Percentiles rank a stretch among this genome's conserved stretches.
Evolutionary conservation across 2,113 vertebrate species (phyloP).

Genomic region (Vulpes lagopus): DNA sequence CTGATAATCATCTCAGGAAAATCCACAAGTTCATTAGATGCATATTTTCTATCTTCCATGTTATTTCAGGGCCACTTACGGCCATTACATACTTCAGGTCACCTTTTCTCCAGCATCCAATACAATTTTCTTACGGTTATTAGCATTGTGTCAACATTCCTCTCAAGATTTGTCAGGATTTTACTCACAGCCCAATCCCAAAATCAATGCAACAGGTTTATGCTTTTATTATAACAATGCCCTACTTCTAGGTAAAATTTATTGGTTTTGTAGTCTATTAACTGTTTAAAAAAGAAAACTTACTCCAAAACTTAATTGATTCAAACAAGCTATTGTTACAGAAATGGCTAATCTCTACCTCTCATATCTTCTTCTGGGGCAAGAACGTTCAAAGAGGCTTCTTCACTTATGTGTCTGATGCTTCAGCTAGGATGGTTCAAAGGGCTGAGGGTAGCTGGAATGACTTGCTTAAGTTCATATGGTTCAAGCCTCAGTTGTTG

Average conservation of each 20-base stretch:
- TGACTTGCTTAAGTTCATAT: not conserved
- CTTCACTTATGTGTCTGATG: not conserved
- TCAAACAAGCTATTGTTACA: not conserved
- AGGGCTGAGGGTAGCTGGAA: not conserved
- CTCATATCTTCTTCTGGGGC: not conserved
- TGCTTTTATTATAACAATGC: not conserved
- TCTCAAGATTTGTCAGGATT: not conserved
- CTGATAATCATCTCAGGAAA: constrained; percentile 49
- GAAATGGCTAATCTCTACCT: not conserved
- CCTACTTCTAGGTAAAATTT: constrained; percentile 25
- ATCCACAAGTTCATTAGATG: not conserved
- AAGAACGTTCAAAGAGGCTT: not conserved
- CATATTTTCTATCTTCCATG: not conserved
- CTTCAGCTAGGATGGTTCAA: not conserved
- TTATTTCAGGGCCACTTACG: not conserved
- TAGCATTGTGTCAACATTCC: not conserved
- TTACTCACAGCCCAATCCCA: not conserved
- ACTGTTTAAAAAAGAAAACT: not conserved
- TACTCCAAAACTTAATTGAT: not conserved
- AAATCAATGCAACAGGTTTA: constrained; percentile 22
- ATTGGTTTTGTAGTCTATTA: not conserved
- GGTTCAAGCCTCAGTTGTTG: not conserved
- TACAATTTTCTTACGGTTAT: not conserved
- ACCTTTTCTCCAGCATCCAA: not conserved
- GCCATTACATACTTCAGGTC: not conserved